Percentiles rank a stretch among this genome's conserved stretches.
Conservation (phyloP, 2,888 invertebrate species). For the Zonitis immaculata region DNA sequence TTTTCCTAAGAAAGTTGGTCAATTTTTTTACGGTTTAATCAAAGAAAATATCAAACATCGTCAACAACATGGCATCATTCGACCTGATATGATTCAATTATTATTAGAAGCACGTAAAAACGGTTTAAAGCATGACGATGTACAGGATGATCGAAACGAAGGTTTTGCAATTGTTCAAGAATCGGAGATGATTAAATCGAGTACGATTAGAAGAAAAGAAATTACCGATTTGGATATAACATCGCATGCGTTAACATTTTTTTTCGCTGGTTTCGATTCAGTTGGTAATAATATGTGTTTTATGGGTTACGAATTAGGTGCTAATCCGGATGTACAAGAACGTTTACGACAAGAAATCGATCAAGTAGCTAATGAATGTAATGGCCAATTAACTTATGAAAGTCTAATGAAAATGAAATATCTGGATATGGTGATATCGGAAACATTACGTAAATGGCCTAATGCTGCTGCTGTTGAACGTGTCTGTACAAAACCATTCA, state of each 20-base stretch:
- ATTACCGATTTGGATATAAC: slow-evolving; percentile 51
- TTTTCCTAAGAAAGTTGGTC: slow-evolving; percentile 14
- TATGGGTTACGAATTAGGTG: slow-evolving; percentile 53
- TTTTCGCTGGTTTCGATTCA: slow-evolving; percentile 51
- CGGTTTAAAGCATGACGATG: slow-evolving; percentile 2
- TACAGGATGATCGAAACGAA: not conserved
- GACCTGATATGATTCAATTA: not conserved
- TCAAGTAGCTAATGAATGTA: slow-evolving; percentile 23
- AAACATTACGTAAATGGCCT: slow-evolving; percentile 51
- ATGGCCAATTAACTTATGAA: slow-evolving; percentile 45
- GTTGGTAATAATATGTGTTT: slow-evolving; percentile 49
- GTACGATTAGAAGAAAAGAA: not conserved
- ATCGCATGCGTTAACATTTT: slow-evolving; percentile 52
- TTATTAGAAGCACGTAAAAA: not conserved
- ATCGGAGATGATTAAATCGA: slow-evolving; percentile 30
- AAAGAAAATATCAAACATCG: slow-evolving; percentile 23
- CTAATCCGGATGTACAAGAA: slow-evolving; percentile 51
- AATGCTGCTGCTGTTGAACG: slow-evolving; percentile 49
- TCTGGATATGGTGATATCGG: slow-evolving; percentile 51
- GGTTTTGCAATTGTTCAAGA: slow-evolving; percentile 25
- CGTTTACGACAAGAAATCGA: slow-evolving; percentile 40
- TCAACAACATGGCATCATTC: slow-evolving; percentile 27
- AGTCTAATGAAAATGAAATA: slow-evolving; percentile 50
- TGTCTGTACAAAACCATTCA: slow-evolving; percentile 52
- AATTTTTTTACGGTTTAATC: slow-evolving; percentile 31